A percentile compares a stretch with the other conserved stretches of the same genome.
Conservation (phyloP, 2,113 vertebrate species). For the Struthidea cinerea region DNA sequence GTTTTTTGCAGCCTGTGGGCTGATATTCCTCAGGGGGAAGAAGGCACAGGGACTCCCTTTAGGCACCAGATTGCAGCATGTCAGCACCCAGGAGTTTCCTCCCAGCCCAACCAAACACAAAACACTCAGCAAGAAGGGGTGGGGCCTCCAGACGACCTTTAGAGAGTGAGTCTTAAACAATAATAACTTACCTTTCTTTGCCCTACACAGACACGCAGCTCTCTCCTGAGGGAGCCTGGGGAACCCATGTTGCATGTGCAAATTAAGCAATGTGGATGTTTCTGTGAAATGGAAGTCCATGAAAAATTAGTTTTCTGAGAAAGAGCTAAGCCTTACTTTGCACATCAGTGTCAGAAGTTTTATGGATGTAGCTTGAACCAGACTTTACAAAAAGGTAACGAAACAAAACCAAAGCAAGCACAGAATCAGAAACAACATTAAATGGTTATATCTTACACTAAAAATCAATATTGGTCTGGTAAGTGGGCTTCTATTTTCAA, state of each 20-base stretch:
- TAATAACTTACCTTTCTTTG: background rate
- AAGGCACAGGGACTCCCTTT: background rate
- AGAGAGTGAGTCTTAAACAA: background rate
- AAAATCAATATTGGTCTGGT: background rate
- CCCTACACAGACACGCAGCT: background rate
- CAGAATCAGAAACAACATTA: background rate
- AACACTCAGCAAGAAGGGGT: background rate
- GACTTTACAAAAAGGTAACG: background rate
- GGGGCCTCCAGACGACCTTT: background rate
- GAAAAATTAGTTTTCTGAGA: background rate
- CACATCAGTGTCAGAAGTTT: background rate
- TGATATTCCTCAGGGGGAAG: background rate
- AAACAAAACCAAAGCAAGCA: background rate
- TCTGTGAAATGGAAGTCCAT: background rate
- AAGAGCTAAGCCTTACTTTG: background rate
- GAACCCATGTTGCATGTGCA: rapidly evolving
- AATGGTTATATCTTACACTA: background rate
- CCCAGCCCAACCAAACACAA: background rate
- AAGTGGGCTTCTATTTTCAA: background rate
- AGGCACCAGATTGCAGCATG: background rate
- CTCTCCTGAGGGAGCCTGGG: background rate
- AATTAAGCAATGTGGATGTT: background rate
- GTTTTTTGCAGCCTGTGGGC: background rate
- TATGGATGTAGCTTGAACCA: background rate
- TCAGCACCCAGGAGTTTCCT: background rate